Conservation (phyloP, 2,113 vertebrate species). For the Ciconia maguari region DNA sequence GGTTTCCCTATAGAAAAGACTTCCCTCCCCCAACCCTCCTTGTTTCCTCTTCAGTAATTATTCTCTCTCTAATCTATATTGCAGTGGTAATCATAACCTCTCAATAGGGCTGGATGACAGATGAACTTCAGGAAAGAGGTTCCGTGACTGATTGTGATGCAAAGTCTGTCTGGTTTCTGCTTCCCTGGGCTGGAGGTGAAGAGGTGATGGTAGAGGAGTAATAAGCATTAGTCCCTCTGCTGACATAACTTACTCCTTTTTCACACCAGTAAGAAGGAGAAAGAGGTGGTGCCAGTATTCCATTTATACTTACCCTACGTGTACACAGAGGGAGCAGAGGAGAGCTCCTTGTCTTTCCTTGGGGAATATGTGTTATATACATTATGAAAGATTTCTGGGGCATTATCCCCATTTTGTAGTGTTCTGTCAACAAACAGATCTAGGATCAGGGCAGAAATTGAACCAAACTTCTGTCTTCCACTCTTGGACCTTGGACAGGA, state of each 20-base stretch:
- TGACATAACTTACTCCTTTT: not conserved
- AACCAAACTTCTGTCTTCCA: not conserved
- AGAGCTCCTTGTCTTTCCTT: not conserved
- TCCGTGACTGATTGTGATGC: not conserved
- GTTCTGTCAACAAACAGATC: not conserved
- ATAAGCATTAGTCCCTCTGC: not conserved
- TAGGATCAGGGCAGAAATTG: not conserved
- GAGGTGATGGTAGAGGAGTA: not conserved
- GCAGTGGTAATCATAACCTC: not conserved
- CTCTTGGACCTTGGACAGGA: not conserved
- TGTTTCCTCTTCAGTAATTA: not conserved
- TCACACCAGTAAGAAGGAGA: not conserved
- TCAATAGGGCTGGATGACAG: not conserved
- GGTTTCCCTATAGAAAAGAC: not conserved
- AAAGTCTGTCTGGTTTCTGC: not conserved
- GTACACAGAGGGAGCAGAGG: not conserved
- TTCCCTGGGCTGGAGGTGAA: not conserved
- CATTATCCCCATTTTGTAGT: not conserved
- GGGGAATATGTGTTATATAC: not conserved
- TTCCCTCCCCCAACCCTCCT: not conserved
- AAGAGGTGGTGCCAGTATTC: not conserved
- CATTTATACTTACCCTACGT: fast-evolving
- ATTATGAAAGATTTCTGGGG: not conserved
- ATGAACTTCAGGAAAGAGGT: not conserved
- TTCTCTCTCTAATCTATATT: not conserved